Evolutionary conservation across 53 echinoderm and acorn worm genomes (phyloP).

Genomic region (Mesocentrotus franciscanus): DNA sequence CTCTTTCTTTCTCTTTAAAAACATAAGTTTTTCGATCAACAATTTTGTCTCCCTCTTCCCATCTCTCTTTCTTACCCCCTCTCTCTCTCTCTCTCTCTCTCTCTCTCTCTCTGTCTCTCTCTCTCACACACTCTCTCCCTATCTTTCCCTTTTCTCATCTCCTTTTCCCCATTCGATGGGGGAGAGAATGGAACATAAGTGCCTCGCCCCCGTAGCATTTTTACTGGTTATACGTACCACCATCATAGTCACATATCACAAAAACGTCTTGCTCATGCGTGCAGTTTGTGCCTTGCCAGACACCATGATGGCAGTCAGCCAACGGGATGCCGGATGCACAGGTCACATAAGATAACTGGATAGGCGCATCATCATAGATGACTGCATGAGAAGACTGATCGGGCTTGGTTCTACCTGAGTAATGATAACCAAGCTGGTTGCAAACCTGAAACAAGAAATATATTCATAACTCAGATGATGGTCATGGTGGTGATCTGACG

Average conservation of each 20-base stretch:
- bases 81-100: no score
- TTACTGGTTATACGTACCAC: neutral
- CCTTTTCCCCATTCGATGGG: no score
- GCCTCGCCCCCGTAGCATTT: neutral
- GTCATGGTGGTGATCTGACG: no score
- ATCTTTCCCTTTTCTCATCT: no score
- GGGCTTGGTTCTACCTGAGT: neutral
- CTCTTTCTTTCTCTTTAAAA: no score
- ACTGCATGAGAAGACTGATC: neutral
- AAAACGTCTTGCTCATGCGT: constrained; percentile 58
- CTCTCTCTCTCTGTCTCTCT: no score
- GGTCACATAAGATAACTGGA: constrained; percentile 28
- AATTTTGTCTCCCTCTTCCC: no score
- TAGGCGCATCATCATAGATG: neutral
- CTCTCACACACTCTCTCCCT: no score
- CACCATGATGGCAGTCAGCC: constrained; percentile 57
- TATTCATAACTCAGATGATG: neutral
- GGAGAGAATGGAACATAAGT: no score
- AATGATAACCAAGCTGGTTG: constrained; percentile 36
- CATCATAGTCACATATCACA: constrained; percentile 10
- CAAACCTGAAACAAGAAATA: constrained; percentile 25
- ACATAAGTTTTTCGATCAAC: no score
- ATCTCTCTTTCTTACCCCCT: no score
- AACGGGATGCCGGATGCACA: constrained; percentile 37
- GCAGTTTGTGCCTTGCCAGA: constrained; percentile 45